Evolutionary conservation across 2,888 invertebrate species (phyloP), one percentile per base, ranked within the genome.

Genomic region (Peribatodes rhomboidaria): DNA sequence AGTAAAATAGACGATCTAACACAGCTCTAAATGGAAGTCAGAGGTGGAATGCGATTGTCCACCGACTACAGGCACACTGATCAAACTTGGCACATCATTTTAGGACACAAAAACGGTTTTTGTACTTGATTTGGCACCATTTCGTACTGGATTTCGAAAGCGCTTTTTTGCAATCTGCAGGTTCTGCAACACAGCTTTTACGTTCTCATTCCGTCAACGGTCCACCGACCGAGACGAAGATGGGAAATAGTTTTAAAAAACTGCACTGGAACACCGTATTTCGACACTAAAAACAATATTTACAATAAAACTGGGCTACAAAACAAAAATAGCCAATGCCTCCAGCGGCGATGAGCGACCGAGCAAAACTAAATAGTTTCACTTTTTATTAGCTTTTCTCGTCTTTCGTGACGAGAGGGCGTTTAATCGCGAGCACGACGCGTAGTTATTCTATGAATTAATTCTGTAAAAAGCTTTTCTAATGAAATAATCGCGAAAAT

Each of bases 201-300:
- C 37, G 59, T 71, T 68, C 65, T 62, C 54, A 65, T 74, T 71
- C 31, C 27, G 53, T 58, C 16, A 8, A 52, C 60, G 46, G 52
- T 53, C 52, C 56, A 61, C 33, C 47, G 56, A 65, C 46, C 56
- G 60, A 56, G 33, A 41, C 65, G 59, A 52, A 60, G 55, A 65
- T 61, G 74, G 52, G 58, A 76, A 77, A 79, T 71, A 70, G 71
- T 67, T 65, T 70, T 78, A 84, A 79, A 80, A 83, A 72, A 62
- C 72, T 79, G 78, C 79, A 79, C 56, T 60, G 65, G 79, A 84
- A 75, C 80, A 76, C 71, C 67, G 73, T 72, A 80, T 81, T 88
- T 85, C 89, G 79, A 84, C 84, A 89, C 81, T 77, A 84, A 87
- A 86, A 86, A 89, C 89, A 90, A 89, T 92, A 90, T 90, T 89